Conservation (phyloP, 2,888 invertebrate species). For the Watsonalla cultraria region DNA sequence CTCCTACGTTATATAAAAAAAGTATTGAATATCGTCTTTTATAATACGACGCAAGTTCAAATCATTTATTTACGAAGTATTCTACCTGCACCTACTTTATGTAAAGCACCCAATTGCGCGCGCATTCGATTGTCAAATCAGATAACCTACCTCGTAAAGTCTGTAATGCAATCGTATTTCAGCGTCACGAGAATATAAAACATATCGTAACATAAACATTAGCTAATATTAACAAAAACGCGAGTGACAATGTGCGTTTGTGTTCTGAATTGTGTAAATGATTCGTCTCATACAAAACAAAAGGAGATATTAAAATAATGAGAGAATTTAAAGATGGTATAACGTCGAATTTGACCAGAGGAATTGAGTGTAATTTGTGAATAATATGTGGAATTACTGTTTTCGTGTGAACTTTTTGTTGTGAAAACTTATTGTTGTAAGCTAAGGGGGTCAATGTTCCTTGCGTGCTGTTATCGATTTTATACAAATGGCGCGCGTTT, state of each 20-base stretch:
- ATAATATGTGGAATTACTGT: slow-evolving; percentile 6
- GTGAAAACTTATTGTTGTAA: slow-evolving; percentile 23
- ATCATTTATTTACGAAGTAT: slow-evolving; percentile 23
- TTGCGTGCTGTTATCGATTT: slow-evolving; percentile 63
- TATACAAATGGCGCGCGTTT: slow-evolving; percentile 56
- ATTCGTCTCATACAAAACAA: slow-evolving; percentile 1
- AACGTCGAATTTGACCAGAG: neutral
- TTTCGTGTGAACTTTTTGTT: slow-evolving; percentile 8
- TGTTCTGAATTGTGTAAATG: neutral
- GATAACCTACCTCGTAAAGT: slow-evolving; percentile 59
- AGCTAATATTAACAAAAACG: neutral
- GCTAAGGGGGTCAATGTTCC: slow-evolving; percentile 57
- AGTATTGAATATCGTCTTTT: neutral
- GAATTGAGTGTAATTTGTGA: slow-evolving; percentile 2
- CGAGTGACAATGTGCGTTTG: neutral
- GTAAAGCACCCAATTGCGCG: slow-evolving; percentile 59
- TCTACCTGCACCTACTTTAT: slow-evolving; percentile 29
- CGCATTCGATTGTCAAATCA: slow-evolving; percentile 51
- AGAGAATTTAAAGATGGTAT: neutral
- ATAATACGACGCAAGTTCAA: neutral
- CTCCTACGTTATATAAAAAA: neutral
- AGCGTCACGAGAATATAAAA: slow-evolving; percentile 6
- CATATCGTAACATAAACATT: neutral
- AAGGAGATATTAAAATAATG: neutral
- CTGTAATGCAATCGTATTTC: slow-evolving; percentile 33